Base-by-base conservation (phyloP, 2,797 vertebrate genomes). In the Semaprochilodus insignis region DNA sequence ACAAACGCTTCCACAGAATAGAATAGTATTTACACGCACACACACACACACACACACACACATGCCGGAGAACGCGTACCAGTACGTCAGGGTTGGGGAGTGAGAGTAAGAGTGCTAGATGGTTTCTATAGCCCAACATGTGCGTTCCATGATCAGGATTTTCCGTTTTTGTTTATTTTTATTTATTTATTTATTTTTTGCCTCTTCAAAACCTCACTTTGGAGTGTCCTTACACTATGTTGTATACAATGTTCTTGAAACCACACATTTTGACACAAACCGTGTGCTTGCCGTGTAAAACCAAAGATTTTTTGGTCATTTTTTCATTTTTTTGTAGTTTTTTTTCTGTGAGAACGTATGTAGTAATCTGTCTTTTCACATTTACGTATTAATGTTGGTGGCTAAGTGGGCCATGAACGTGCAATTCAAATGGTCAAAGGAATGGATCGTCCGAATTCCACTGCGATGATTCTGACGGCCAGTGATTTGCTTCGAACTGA, bases 21-120 rank as follows among this genome's bases (percentile, higher is more conserved):
- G 77, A 81, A 34, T 57, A 57, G 80, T 85, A 87, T 87, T 83
- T 85, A 87, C 81, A 60, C 54, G 67, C 80, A 51, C 79, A 25
- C 78, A 72, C 60, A 69, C 51, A 74, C 70, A 74, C 52, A 73
- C 48, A 31, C 51, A 55, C 25, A 3, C 71, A 74, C 52, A 74
- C 71, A 57, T 5, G 17, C 51, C 27, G 57, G 25, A 74, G 52
- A 55, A 74, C 23, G 23, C 69, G 23, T n/a, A 74, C 31, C 52
- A 59, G 27, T 54, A 54, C 23, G 15, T 31, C 23, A 27, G 51
- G 51, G 51, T 72, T 8, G 70, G 70, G 44, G 3, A 59, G 17
- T 74, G 72, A 59, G 36, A 25, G 34, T 44, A 81, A 57, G 66
- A 59, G 63, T 62, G 73, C 21, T 70, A 51, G n/a, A 77, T 71